A percentile compares a stretch with the other conserved stretches of the same genome.
These are phyloP conservation scores for Melanargia galathea DNA, from an alignment of 2,888 invertebrate genomes.

Conservation along the genomic window DNA sequence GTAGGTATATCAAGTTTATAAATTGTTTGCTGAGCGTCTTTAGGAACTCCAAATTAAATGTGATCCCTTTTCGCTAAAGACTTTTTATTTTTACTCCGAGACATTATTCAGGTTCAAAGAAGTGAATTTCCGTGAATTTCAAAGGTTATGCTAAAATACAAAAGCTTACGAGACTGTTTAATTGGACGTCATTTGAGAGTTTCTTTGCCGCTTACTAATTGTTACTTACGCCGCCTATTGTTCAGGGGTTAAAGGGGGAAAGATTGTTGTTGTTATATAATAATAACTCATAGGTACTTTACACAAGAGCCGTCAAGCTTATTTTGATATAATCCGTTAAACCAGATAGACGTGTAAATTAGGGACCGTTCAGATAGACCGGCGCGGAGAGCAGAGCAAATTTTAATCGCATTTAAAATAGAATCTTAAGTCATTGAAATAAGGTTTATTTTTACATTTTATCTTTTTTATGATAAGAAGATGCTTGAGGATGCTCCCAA, in stretches of 20 bases:
- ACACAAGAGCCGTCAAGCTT: background rate
- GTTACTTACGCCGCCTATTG: constrained; percentile 5
- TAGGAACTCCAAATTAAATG: too few relatives aligned
- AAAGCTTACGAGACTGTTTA: background rate
- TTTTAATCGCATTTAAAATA: too few relatives aligned
- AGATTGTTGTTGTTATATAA: background rate
- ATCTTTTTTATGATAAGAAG: too few relatives aligned
- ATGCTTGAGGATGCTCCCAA: too few relatives aligned
- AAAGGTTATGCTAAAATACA: constrained; percentile 1
- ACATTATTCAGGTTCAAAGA: constrained; percentile 5
- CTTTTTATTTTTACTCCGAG: background rate
- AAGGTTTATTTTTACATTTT: too few relatives aligned
- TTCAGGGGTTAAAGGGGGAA: background rate
- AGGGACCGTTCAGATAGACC: too few relatives aligned
- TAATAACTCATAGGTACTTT: background rate
- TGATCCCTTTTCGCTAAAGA: too few relatives aligned
- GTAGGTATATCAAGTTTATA: too few relatives aligned
- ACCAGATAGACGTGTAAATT: too few relatives aligned
- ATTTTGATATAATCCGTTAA: background rate
- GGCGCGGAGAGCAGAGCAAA: too few relatives aligned
- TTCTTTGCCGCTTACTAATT: constrained; percentile 16
- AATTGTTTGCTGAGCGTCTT: too few relatives aligned
- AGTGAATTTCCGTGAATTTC: constrained; percentile 1
- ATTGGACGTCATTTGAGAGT: constrained; percentile 16
- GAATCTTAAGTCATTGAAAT: too few relatives aligned